Evolutionary conservation across 2,888 invertebrate genomes (phyloP).

Genomic region (Limnephilus marmoratus): DNA sequence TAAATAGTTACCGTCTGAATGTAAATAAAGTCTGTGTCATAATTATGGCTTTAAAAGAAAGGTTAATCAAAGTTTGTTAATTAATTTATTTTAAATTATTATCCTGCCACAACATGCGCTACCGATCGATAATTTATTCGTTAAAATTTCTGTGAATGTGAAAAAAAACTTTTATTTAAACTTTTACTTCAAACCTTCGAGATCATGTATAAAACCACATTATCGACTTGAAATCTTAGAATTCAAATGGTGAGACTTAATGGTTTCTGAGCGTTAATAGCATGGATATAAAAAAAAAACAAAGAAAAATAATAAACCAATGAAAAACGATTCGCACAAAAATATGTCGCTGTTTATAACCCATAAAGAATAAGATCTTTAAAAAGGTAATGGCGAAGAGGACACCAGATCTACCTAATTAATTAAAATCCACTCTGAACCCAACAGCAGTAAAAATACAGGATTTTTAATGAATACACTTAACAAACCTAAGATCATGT

Average conservation of each 20-base stretch:
- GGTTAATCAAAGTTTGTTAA: too few species aligned
- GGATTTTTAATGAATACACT: background rate
- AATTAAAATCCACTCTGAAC: background rate
- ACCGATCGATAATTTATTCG: background rate
- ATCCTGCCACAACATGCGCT: background rate
- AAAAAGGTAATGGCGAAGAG: background rate
- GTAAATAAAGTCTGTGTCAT: too few species aligned
- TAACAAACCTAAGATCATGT: background rate
- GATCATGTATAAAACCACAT: background rate
- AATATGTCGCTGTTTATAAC: background rate
- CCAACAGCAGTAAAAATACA: background rate
- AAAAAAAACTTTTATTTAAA: background rate
- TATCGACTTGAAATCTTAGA: background rate
- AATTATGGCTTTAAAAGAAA: background rate
- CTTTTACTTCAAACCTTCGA: background rate
- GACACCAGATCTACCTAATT: background rate
- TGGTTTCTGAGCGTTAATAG: background rate
- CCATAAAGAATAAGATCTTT: background rate
- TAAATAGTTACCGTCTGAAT: too few species aligned
- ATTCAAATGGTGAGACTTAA: background rate
- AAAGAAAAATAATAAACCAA: background rate
- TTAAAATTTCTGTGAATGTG: background rate
- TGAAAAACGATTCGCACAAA: background rate
- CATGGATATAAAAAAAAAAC: background rate
- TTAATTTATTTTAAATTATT: background rate